Conservation (phyloP, 2,888 invertebrate genomes). For the Ophion slaviceki region DNA sequence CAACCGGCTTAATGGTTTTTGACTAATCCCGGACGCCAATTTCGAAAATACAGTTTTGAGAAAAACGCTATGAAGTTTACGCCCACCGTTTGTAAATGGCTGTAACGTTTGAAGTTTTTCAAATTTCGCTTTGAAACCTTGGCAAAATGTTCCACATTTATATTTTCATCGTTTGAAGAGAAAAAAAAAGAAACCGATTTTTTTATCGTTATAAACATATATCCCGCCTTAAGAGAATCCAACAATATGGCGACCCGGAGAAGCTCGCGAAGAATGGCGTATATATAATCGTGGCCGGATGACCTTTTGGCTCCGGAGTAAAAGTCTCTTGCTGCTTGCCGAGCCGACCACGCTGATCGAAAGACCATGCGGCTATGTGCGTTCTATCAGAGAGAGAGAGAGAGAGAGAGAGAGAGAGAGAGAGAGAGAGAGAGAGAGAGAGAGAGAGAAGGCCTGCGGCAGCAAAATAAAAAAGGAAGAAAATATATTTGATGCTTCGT, state of each 20-base stretch:
- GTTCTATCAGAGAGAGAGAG: conserved; percentile 5
- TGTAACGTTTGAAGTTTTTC: too few species aligned
- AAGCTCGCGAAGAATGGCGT: conserved; percentile 66
- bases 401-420: background rate
- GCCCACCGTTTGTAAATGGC: too few species aligned
- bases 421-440: conserved; percentile 17
- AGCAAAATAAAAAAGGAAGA: background rate
- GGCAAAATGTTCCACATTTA: too few species aligned
- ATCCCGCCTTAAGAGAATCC: conserved; percentile 28
- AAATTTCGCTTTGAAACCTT: too few species aligned
- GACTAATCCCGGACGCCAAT: too few species aligned
- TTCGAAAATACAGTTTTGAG: too few species aligned
- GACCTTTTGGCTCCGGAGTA: conserved; percentile 79
- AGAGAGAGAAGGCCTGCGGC: conserved; percentile 4
- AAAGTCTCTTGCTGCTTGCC: conserved; percentile 69
- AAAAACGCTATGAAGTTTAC: too few species aligned
- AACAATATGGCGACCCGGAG: conserved; percentile 57
- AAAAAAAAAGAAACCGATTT: too few species aligned
- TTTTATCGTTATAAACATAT: too few species aligned
- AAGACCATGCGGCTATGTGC: conserved; percentile 31
- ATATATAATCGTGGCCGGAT: conserved; percentile 74
- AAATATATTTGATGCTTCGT: conserved; percentile 31
- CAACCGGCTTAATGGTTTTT: too few species aligned
- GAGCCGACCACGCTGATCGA: conserved; percentile 42
- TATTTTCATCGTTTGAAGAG: too few species aligned